These are phyloP conservation scores for Elephantulus edwardii DNA, from an alignment of 2,113 vertebrate genomes.

Conservation along the genomic window DNA sequence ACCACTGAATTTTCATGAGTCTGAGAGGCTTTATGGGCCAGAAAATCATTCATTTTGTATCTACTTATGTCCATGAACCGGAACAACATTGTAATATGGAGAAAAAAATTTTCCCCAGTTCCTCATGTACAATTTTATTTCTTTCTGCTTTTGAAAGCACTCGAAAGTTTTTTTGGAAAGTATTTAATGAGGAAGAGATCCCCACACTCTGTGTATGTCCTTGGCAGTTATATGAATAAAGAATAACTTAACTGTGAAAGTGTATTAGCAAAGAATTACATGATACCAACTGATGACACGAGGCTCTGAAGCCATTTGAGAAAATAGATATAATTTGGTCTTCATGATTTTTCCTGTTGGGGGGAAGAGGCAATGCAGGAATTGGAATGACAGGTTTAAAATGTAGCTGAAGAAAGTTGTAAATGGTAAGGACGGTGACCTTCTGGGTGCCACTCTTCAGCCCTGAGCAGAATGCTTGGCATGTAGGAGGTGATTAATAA, in stretches of 20 bases:
- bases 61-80: too few species aligned
- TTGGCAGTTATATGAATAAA: conserved; percentile 21
- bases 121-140: background rate
- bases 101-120: too few species aligned
- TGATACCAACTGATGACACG: background rate
- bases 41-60: too few species aligned
- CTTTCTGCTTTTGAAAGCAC: conserved; percentile 43
- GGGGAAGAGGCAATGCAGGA: background rate
- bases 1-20: too few species aligned
- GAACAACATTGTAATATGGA: too few species aligned
- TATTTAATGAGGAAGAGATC: conserved; percentile 56
- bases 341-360: background rate
- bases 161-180: conserved; percentile 31
- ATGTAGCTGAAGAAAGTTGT: background rate
- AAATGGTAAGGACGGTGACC: background rate
- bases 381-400: conserved; percentile 4
- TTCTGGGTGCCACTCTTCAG: background rate
- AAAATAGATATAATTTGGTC: conserved; percentile 28
- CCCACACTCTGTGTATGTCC: background rate
- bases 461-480: background rate
- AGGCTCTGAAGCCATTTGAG: conserved; percentile 45
- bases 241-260: conserved; percentile 22
- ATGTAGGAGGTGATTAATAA: background rate
- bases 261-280: conserved; percentile 9
- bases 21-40: too few species aligned